Evolutionary conservation across 2,888 invertebrate genomes (phyloP).

Genomic region (Sinohyriopsis cumingii): DNA sequence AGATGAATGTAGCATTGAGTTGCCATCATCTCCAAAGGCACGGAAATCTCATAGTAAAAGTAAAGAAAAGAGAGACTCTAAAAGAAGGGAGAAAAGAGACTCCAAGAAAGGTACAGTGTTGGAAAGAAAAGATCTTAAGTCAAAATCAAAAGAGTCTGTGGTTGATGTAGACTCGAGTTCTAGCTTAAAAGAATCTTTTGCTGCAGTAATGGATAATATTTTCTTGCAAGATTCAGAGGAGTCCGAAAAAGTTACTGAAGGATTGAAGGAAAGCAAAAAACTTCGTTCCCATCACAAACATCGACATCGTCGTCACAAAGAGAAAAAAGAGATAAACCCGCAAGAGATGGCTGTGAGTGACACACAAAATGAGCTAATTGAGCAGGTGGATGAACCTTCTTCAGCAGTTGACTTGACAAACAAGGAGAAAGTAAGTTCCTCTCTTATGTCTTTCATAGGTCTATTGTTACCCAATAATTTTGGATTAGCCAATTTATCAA

Average conservation of each 20-base stretch:
- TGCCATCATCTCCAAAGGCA: constrained; percentile 14
- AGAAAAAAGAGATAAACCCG: constrained; percentile 4
- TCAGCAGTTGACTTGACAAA: constrained; percentile 68
- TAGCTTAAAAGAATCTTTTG: too few species aligned
- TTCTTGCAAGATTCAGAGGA: too few species aligned
- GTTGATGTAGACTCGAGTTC: too few species aligned
- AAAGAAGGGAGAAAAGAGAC: constrained; percentile 1
- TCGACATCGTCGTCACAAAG: constrained; percentile 1
- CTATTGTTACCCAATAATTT: neutral
- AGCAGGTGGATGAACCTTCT: constrained; percentile 58
- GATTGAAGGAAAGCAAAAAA: neutral
- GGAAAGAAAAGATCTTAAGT: constrained; percentile 9
- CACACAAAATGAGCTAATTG: constrained; percentile 17
- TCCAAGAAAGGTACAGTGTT: neutral
- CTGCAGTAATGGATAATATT: too few species aligned
- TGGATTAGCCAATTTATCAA: too few species aligned
- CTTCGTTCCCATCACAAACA: too few species aligned
- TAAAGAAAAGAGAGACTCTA: neutral
- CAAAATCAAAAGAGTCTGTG: neutral
- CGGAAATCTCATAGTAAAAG: constrained; percentile 4
- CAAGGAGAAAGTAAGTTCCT: constrained; percentile 60
- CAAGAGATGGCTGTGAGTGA: constrained; percentile 15
- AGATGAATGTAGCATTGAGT: constrained; percentile 48
- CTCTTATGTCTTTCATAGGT: neutral
- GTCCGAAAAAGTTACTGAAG: neutral